Evolutionary conservation across 2,888 invertebrate species (phyloP), one percentile per base, ranked within the genome.

Genomic region (Zygothrica quintamaculata): DNA sequence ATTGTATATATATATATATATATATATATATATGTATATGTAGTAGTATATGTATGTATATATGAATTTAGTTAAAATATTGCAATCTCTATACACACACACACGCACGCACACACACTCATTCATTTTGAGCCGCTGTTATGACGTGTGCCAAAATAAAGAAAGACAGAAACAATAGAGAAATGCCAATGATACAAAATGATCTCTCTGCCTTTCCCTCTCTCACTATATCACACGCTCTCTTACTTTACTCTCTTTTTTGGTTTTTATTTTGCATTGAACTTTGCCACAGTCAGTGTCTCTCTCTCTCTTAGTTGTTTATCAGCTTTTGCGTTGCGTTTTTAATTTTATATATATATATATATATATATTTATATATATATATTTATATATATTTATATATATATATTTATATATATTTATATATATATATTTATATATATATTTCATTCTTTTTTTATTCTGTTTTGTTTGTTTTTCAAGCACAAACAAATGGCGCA

Each of bases 131-230:
- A 68, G 62, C 76, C 53, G 39, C 57, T 46, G 52, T 75, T 64
- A 65, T 71, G 70, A 71, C 70, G 77, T 72, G 66, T 72, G 73
- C 66, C 61, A 57, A 57, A 50, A n/a, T n/a, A n/a, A 50, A 31
- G 43, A 62, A 46, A 50, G 50, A 39, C 44, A 73, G 44, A 37
- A 46, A 42, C 40, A 51, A 40, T 18, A 47, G 36, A 46, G n/a
- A 75, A 70, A 64, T 53, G 16, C 22, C 65, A 42, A 42, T n/a
- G n/a, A n/a, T 52, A 47, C 44, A 57, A 26, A 18, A 9, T 33
- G 37, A 25, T 34, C 13, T 11, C 36, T 26, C 40, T n/a, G 18
- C 34, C 18, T 29, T 8, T 3, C 26, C 25, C 48, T 47, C 36
- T 11, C 31, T 50, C 39, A 26, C 5, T 26, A 8, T 8, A 50